Evolutionary conservation across 1,140 invertebrate genomes (phyloP), one percentile per base, ranked within the genome.

Genomic region (Proales similis): DNA sequence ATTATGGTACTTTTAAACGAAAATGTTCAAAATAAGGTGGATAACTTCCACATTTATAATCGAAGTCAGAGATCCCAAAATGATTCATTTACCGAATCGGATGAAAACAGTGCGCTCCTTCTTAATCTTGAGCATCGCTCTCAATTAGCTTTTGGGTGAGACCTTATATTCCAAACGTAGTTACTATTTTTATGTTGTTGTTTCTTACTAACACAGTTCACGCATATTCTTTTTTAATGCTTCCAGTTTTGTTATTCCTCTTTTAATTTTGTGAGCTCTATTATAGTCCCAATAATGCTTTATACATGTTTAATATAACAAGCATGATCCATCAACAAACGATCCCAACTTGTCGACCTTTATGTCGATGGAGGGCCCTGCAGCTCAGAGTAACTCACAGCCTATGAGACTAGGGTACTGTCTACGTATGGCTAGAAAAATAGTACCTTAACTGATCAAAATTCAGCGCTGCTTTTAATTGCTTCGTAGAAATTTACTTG

Each of bases 241-340:
- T 9, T 2, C 32, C 27, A 38, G 5, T 6, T 36, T 63, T 20
- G 9, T 3, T 17, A 22, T 42, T 63, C 33, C 14, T 17, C 36
- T 29, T 64, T 45, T 33, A 46, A 42, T 64, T 64, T 64, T 64
- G 49, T 64, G 49, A 64, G 19, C 6, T n/a, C 7, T 5, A 12
- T 57, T 30, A 43, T 33, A 30, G 24, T 19, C 12, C 42, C 3
- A 12, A 62, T 20, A 39, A 27, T 62, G 14, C 19, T 9, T 14
- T 47, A 63, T 38, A 24, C n/a, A 62, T 57, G 45, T 22, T 63
- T 61, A 36, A 36, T 9, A 36, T 9, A 36, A 36, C 9, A 36
- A 36, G 72, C 71, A 67, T 68, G 73, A 70, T 68, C 68, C 9
- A 36, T 9, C 33, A 36, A 14, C 9, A 36, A 36, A 9, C 9